Percentiles rank a stretch among this genome's conserved stretches.
These are phyloP conservation scores for Amphibalanus amphitrite DNA, from an alignment of 1,140 invertebrate genomes.

Conservation along the genomic window DNA sequence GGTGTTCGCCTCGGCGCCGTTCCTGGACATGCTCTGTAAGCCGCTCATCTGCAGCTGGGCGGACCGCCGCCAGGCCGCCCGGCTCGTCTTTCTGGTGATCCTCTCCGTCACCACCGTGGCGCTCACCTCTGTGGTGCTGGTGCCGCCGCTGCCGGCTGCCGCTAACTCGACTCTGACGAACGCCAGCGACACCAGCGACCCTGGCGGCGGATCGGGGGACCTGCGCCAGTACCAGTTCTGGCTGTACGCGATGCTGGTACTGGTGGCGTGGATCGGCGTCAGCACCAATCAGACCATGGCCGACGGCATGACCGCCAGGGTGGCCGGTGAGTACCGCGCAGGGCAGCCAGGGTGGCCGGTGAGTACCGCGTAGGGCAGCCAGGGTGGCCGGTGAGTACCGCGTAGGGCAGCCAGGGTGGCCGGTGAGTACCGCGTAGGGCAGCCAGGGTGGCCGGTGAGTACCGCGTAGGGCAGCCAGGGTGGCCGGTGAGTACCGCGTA, in stretches of 20 bases:
- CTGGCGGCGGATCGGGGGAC: not conserved
- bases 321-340: not conserved
- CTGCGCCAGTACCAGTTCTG: not conserved
- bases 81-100: not conserved
- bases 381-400: too few relatives aligned
- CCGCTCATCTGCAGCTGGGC: not conserved
- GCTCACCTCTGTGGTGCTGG: not conserved
- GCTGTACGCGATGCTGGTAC: not conserved
- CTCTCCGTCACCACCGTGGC: not conserved
- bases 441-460: too few relatives aligned
- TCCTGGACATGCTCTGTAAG: not conserved
- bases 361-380: too few relatives aligned
- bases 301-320: not conserved
- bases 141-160: too few relatives aligned
- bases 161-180: too few relatives aligned
- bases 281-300: conserved; percentile 1
- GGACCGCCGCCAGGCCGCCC: not conserved
- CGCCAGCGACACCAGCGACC: too few relatives aligned
- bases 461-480: too few relatives aligned
- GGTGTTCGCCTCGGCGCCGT: not conserved
- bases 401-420: too few relatives aligned
- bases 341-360: too few relatives aligned
- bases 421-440: too few relatives aligned
- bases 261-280: not conserved
- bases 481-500: too few relatives aligned